Evolutionary conservation across 2,113 vertebrate genomes (phyloP).

Genomic region (Tenrec ecaudatus): DNA sequence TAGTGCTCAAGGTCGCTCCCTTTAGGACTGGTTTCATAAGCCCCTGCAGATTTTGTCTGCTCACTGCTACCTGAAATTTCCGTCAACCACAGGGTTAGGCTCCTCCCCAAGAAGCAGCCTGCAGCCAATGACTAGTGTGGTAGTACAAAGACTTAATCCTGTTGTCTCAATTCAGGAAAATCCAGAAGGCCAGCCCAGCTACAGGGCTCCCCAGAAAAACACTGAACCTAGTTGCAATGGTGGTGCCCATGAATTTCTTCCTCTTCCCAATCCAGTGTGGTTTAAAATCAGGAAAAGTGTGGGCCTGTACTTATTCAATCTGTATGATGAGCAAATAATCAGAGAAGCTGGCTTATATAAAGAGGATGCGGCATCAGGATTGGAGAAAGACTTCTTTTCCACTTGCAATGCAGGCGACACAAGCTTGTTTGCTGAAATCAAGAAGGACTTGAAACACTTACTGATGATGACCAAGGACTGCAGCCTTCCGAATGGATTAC

Average conservation of each 20-base stretch:
- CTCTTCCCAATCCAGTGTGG: background rate
- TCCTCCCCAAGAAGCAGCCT: background rate
- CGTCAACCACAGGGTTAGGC: background rate
- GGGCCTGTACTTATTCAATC: too few species aligned
- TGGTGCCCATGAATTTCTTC: background rate
- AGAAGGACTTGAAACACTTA: too few species aligned
- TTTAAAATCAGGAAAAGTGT: too few species aligned
- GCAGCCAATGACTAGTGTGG: background rate
- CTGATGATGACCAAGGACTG: too few species aligned
- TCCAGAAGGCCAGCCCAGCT: background rate
- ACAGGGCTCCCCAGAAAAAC: fast-evolving
- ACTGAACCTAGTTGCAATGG: too few species aligned
- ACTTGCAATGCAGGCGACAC: too few species aligned
- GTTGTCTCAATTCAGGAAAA: background rate
- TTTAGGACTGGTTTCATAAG: background rate
- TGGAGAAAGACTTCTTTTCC: too few species aligned
- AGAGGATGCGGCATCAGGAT: too few species aligned
- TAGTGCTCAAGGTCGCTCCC: background rate
- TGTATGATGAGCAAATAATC: too few species aligned
- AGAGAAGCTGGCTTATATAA: too few species aligned
- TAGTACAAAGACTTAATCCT: background rate
- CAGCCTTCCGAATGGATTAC: too few species aligned
- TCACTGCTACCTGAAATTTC: background rate
- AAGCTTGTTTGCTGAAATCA: too few species aligned
- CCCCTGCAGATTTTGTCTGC: background rate